Percentiles rank a stretch among this genome's conserved stretches.
phyloP scores from a whole-genome alignment of 2,113 vertebrate species.

The Noturus placidus region DNA sequence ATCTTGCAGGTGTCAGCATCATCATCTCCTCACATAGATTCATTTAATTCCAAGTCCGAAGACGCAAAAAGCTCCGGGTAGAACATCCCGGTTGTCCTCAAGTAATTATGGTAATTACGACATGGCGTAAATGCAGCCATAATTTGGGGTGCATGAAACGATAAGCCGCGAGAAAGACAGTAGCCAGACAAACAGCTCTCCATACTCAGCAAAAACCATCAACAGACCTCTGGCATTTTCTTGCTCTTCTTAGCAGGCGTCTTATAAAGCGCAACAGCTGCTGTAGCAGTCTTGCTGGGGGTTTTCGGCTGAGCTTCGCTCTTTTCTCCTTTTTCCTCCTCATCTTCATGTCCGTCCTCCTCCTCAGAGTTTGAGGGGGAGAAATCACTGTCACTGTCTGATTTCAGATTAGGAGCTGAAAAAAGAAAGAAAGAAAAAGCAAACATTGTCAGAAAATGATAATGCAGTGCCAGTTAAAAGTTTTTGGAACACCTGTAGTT shows the following conservation, averaged over 20 bases:
- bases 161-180: neutral
- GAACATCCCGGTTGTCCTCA: no score
- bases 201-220: neutral
- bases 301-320: slow-evolving; percentile 58
- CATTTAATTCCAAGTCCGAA: no score
- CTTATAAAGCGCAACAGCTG: slow-evolving; percentile 67
- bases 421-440: slow-evolving; percentile 5
- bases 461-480: neutral
- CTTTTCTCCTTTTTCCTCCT: slow-evolving; percentile 47
- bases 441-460: neutral
- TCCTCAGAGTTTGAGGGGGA: slow-evolving; percentile 83
- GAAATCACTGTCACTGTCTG: slow-evolving; percentile 87
- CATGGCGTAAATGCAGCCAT: no score
- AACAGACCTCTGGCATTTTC: slow-evolving; percentile 61
- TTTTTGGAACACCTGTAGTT: neutral
- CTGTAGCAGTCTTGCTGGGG: slow-evolving; percentile 59
- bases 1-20: no score
- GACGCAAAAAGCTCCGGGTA: no score
- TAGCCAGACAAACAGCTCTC: neutral
- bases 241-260: slow-evolving; percentile 75
- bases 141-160: neutral
- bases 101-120: no score
- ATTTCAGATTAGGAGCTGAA: slow-evolving; percentile 73
- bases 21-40: no score
- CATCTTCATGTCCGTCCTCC: slow-evolving; percentile 68